Conservation (phyloP, 2,113 vertebrate genomes). For the Python bivittatus region DNA sequence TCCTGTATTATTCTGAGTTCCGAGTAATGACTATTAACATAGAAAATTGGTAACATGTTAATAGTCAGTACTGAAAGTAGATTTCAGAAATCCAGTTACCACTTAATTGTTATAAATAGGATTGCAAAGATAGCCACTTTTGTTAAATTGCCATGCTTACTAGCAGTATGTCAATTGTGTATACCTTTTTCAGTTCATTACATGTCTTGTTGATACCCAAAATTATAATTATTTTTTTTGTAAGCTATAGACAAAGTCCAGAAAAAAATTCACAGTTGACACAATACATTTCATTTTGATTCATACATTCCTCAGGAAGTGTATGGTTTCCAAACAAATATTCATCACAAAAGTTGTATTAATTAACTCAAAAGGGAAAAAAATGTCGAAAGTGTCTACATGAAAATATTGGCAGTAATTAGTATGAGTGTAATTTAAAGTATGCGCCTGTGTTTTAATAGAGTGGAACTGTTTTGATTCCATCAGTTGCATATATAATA, state of each 20-base stretch:
- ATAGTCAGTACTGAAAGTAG: not conserved
- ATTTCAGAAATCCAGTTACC: not conserved
- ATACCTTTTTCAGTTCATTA: not conserved
- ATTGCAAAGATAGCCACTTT: not conserved
- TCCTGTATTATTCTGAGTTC: not conserved
- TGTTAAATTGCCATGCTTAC: not conserved
- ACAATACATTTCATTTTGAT: not conserved
- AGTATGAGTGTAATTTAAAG: not conserved
- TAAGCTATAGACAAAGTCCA: not conserved
- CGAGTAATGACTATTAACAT: not conserved
- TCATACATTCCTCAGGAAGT: not conserved
- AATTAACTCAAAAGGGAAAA: not conserved
- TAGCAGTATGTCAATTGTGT: not conserved
- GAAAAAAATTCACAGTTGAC: too few relatives aligned
- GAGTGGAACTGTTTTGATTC: not conserved
- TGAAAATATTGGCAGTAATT: not conserved
- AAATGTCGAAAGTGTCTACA: not conserved
- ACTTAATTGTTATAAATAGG: not conserved
- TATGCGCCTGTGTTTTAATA: not conserved
- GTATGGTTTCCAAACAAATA: not conserved
- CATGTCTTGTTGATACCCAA: not conserved
- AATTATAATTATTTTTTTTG: not conserved
- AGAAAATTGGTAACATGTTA: not conserved
- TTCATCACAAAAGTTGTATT: not conserved
- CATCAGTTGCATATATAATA: not conserved